Evolutionary conservation across 2,888 invertebrate species (phyloP), one percentile per base, ranked within the genome.

Genomic region (Polymixis flavicincta): DNA sequence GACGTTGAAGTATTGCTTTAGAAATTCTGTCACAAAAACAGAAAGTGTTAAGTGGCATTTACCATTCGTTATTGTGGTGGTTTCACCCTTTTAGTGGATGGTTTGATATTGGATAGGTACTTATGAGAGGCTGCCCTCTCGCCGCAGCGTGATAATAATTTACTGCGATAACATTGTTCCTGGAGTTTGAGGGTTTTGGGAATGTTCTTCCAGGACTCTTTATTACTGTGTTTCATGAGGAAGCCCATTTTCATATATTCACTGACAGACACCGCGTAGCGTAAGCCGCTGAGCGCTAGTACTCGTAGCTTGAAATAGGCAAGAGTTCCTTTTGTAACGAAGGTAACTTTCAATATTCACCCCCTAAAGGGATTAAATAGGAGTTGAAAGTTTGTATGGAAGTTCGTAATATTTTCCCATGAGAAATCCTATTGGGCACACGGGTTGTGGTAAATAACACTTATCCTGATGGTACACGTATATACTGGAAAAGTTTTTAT

Each of bases 1-100:
- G 28, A 64, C 9, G 22, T 50, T 22, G 14, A 32, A 37, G 59
- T 25, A 11, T 52, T 61, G 9, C 59, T 67, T 76, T 59, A 71
- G 63, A 82, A 64, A 82, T 60, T 77, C 14, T 65, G 65, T 68
- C 55, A 57, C 50, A 19, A 57, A 76, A 72, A 55, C 50, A 28
- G 69, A 70, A 50, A 63, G 59, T 67, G 57, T 28, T 54, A 55
- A 61, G 57, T 72, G 52, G 4, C 32, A 54, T 48, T 75, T 52
- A 57, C 13, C 55, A 63, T 22, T 79, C n/a, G 32, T 19, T 57
- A 42, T 6, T 22, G 17, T 63, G 14, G 37, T 52, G 66, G 50
- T 52, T 73, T 77, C 22, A 71, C 37, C 19, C 14, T 75, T 59
- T 52, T 59, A 48, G 32, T 37, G 19, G 7, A 68, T 32, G 5